Conservation (phyloP, 2,797 vertebrate species). For the Chaunax sp. region DNA sequence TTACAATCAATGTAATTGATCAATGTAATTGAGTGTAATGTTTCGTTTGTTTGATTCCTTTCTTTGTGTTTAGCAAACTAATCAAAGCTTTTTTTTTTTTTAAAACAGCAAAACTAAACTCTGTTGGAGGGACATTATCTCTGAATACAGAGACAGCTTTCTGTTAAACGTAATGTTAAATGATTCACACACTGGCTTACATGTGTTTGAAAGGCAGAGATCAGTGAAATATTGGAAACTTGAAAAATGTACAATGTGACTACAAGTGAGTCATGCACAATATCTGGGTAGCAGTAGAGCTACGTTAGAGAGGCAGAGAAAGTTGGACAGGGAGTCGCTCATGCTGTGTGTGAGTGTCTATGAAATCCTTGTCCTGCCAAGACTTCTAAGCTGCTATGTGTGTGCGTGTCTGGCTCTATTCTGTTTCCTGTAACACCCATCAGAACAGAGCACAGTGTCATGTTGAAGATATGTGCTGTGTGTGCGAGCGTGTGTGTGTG, state of each 20-base stretch:
- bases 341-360: slow-evolving; percentile 11
- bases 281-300: slow-evolving; percentile 15
- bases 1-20: neutral
- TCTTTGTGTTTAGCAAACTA: neutral
- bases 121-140: neutral
- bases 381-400: slow-evolving; percentile 57
- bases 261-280: neutral
- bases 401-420: slow-evolving; percentile 59
- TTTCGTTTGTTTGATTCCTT: neutral
- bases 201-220: neutral
- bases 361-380: slow-evolving; percentile 53
- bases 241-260: neutral
- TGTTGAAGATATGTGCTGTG: slow-evolving; percentile 61
- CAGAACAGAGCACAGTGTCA: slow-evolving; percentile 64
- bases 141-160: neutral
- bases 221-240: neutral
- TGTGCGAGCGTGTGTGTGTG: slow-evolving; percentile 13
- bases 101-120: too few species aligned
- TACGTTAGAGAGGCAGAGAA: slow-evolving; percentile 16
- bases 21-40: neutral
- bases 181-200: slow-evolving; percentile 5
- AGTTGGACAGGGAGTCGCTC: slow-evolving; percentile 24
- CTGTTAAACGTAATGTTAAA: neutral
- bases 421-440: slow-evolving; percentile 65
- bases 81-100: neutral